A percentile compares a stretch with the other conserved stretches of the same genome.
These are phyloP conservation scores for Talpa occidentalis DNA, from an alignment of 2,113 vertebrate species.

Conservation along the genomic window DNA sequence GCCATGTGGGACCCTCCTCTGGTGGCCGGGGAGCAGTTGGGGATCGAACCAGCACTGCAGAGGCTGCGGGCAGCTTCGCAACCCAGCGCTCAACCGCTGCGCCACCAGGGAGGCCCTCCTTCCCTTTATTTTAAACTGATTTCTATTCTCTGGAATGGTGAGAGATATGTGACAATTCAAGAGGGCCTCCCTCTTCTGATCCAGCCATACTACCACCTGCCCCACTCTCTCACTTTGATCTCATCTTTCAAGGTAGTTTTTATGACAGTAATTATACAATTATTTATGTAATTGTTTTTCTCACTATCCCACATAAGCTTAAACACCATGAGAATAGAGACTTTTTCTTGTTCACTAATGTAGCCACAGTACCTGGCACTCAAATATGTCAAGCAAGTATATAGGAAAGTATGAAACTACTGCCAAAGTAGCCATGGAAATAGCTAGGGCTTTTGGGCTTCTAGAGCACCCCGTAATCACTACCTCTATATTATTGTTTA, in stretches of 20 bases:
- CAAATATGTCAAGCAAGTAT: background rate
- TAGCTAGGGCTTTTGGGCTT: background rate
- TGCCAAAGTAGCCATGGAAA: background rate
- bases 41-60: no score
- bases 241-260: background rate
- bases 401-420: background rate
- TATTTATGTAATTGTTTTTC: slow-evolving; percentile 37
- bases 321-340: background rate
- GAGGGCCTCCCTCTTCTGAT: background rate
- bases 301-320: background rate
- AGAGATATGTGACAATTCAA: background rate
- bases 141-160: background rate
- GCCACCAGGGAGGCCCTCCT: no score
- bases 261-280: background rate
- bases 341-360: background rate
- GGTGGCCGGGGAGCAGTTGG: no score
- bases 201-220: background rate
- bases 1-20: no score
- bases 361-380: background rate
- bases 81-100: no score
- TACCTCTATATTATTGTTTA: background rate
- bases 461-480: background rate
- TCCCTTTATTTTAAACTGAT: background rate
- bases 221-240: background rate
- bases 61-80: no score